Conservation (phyloP, 2,888 invertebrate species). For the Himalopsyche japonica region DNA sequence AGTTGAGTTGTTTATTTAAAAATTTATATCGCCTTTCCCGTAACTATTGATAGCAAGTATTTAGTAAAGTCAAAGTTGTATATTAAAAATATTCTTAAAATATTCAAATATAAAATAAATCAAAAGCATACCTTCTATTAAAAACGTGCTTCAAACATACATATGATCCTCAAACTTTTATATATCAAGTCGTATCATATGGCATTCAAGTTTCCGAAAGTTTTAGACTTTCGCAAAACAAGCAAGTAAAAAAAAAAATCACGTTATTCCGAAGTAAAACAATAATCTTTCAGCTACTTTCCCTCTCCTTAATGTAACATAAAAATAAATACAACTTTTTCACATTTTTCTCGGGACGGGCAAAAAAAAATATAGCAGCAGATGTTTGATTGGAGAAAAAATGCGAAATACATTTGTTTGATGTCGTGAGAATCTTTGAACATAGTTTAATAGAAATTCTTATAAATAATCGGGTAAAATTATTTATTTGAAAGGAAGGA, state of each 20-base stretch:
- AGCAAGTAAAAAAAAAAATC: background rate
- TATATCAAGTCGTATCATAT: background rate
- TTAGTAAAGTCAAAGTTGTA: too few species aligned
- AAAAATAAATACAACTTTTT: background rate
- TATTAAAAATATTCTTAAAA: too few species aligned
- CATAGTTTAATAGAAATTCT: background rate
- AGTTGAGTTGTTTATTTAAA: too few species aligned
- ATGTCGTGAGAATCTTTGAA: background rate
- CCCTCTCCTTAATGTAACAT: background rate
- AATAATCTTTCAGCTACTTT: background rate
- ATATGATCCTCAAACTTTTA: background rate
- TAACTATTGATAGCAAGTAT: too few species aligned
- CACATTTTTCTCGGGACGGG: background rate
- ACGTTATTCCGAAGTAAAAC: background rate
- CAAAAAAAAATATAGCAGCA: background rate
- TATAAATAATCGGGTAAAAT: background rate
- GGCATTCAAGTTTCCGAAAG: background rate
- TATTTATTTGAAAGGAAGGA: too few species aligned
- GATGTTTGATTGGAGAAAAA: background rate
- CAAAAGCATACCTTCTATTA: background rate
- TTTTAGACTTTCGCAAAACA: background rate
- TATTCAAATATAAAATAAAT: background rate
- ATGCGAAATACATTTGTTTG: background rate
- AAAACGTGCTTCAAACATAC: background rate
- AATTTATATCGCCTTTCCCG: too few species aligned